Base-by-base conservation (phyloP, 2,797 vertebrate species). In the Ataeniobius toweri region DNA sequence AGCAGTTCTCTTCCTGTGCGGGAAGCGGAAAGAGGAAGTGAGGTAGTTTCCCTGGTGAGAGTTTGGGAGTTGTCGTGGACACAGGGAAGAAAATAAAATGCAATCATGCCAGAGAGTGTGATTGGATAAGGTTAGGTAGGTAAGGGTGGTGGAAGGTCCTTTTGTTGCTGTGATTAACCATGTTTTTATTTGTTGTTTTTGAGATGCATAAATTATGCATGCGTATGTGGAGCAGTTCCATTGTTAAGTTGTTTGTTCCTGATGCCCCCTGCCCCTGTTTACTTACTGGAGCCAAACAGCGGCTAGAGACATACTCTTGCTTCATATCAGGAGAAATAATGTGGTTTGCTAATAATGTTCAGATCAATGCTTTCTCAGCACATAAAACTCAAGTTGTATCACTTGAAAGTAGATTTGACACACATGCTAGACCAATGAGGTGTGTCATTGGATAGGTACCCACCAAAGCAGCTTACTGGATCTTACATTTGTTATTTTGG, bases 21-120 rank as follows among this genome's bases (percentile, higher is more conserved):
- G 90, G 89, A 94, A 89, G 87, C 91, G 93, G 93, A 92, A 94
- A 93, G 89, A 89, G 94, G 95, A 96, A 94, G 91, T 94, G 93
- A 94, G 89, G 91, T 93, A 84, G 89, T 89, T 48, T 91, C 84
- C 82, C 86, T 89, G 85, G 85, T 26, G 14, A 83, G 84, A 81
- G 68, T 80, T 78, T 69, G 88, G 83, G 78, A 92, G 84, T 83
- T 83, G 83, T 82, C 71, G 67, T 83, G 85, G 89, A 89, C 83
- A 82, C 86, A 78, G 75, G 69, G 74, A 13, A 56, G 20, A 41
- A 74, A 85, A 82, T 73, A n/a, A 80, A 85, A 86, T 44, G 76
- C 20, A 69, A 74, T 6, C 75, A 73, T 82, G 84, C 58, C 26
- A 58, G 73, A 71, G 51, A 78, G 31, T 75, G 70, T 26, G 70